phyloP scores from a whole-genome alignment of 35 echinoderm and acorn worm genomes.

The Apostichopus japonicus region DNA sequence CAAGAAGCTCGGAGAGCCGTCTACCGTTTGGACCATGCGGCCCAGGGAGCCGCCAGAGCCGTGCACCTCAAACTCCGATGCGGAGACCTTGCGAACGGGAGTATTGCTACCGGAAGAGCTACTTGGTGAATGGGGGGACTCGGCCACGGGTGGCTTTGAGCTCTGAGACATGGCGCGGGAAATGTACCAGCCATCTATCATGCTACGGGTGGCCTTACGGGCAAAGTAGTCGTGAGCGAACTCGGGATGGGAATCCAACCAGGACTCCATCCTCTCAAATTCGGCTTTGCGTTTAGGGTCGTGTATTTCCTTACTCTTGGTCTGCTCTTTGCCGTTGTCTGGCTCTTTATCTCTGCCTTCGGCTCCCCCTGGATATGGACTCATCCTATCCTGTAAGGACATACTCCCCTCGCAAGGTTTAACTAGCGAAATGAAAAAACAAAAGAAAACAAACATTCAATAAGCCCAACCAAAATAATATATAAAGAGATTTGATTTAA shows the following conservation, averaged over 20 bases:
- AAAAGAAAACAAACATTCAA: constrained; percentile 53
- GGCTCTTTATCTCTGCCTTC: constrained; percentile 43
- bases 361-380: constrained; percentile 49
- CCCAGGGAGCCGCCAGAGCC: constrained; percentile 89
- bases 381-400: constrained; percentile 54
- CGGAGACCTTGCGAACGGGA: constrained; percentile 96
- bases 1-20: constrained; percentile 96
- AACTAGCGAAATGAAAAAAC: neutral
- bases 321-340: constrained; percentile 40
- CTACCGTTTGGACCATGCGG: constrained; percentile 96
- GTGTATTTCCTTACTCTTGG: constrained; percentile 37
- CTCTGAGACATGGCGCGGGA: constrained; percentile 91
- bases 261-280: constrained; percentile 89
- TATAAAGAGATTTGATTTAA: neutral
- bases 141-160: constrained; percentile 79
- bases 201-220: constrained; percentile 90
- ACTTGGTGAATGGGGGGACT: constrained; percentile 84
- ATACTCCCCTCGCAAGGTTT: constrained; percentile 49
- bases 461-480: neutral
- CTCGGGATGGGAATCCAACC: constrained; percentile 90
- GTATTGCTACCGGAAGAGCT: constrained; percentile 99
- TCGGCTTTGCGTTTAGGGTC: constrained; percentile 56
- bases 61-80: constrained; percentile 97
- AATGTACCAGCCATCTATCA: constrained; percentile 99
- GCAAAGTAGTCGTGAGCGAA: constrained; percentile 99